Base-by-base conservation (phyloP, 2,113 vertebrate species). In the Brachionichthys hirsutus region DNA sequence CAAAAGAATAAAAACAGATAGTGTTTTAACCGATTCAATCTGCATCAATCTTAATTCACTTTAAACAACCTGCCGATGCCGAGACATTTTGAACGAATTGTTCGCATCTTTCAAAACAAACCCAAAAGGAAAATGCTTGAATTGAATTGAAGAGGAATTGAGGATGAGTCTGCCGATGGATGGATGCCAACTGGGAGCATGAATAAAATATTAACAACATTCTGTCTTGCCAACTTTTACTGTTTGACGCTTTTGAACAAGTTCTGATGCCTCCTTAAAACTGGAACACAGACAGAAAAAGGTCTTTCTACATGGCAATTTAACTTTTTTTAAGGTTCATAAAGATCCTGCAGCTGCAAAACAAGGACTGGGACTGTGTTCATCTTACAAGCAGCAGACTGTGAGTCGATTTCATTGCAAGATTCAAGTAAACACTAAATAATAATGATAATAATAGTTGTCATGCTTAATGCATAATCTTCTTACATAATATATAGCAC, bases 241-340 rank as follows among this genome's bases (percentile, higher is more conserved):
- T 76, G 63, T 80, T 59, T 79, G 67, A 77, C 60, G 74, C 40
- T 63, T 78, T 75, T 80, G 73, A 85, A 79, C 56, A 75, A 75
- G 54, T 73, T 72, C 41, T 64, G 78, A 70, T 62, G 69, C 41
- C 8, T 49, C 45, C 34, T 57, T 8, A 38, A 81, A 83, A 80
- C n/a, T 70, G 41, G 73, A 79, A 55, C 67, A 54, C 36, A 4
- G 40, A 34, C 61, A 64, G 75, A 61, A 72, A 70, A 45, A 62
- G 42, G 69, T 24, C 48, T 46, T 41, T 6, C 4, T 42, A 64
- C 46, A 43, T 42, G 50, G n/a, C 38, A 43, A 58, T 49, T n/a
- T n/a, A n/a, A n/a, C n/a, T n/a, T n/a, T n/a, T 67, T 63, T 62
- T 30, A 6, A 30, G 24, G 24, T 30, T 30, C 24, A 30, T 30